phyloP scores from a whole-genome alignment of 2,797 vertebrate genomes.

The Lepilemur septentrionalis region DNA sequence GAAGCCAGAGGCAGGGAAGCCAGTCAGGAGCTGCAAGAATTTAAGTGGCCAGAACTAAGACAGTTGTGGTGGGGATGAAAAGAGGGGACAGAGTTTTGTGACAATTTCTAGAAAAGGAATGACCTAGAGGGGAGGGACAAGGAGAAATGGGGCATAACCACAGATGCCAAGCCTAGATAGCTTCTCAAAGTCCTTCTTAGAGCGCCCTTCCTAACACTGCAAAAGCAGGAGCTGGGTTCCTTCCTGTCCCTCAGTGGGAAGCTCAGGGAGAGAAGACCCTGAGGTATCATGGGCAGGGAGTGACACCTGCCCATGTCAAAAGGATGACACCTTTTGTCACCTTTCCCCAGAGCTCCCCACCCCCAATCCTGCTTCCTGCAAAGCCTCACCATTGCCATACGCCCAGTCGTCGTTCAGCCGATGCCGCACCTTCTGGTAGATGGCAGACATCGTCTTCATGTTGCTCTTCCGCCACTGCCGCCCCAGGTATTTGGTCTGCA shows the following conservation, averaged over 20 bases:
- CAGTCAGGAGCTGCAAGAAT: background rate
- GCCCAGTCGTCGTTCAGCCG: conserved; percentile 89
- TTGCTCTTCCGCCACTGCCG: conserved; percentile 90
- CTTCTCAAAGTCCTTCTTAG: background rate
- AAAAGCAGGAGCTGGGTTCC: background rate
- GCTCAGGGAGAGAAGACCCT: background rate
- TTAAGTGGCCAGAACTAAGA: background rate
- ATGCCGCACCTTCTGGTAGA: conserved; percentile 90
- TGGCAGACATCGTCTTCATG: conserved; percentile 91
- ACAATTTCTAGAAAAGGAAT: background rate
- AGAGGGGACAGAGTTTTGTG: background rate
- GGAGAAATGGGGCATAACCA: background rate
- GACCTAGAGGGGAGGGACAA: background rate
- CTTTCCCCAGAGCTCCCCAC: rapidly evolving
- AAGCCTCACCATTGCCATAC: conserved; percentile 84
- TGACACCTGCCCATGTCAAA: too few species aligned
- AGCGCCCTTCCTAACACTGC: background rate
- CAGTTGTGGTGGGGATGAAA: background rate
- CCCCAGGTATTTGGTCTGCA: conserved; percentile 89
- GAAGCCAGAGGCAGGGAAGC: background rate
- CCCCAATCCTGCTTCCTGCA: rapidly evolving
- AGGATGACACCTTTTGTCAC: too few species aligned
- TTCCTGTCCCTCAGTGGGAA: background rate
- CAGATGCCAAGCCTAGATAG: background rate
- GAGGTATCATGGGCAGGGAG: too few species aligned